Percentiles rank a stretch among this genome's conserved stretches.
Conservation (phyloP, 1,140 invertebrate genomes). For the Hypothenemus hampei region DNA sequence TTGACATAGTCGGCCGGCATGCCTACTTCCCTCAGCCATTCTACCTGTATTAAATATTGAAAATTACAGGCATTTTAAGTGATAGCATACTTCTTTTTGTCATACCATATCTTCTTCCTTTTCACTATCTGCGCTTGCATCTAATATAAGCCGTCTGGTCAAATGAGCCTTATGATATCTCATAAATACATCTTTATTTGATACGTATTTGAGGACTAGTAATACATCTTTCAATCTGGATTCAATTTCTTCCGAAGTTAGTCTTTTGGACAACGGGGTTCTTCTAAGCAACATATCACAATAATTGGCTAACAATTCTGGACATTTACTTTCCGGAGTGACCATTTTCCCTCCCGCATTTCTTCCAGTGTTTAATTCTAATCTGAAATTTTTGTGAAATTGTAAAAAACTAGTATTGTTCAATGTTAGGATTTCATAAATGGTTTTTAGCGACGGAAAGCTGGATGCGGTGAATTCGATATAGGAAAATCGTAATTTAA, state of each 20-base stretch:
- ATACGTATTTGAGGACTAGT: conserved; percentile 96
- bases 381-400: too few species aligned
- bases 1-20: conserved; percentile 99
- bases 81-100: neutral
- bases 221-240: conserved; percentile 84
- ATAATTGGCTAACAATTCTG: conserved; percentile 97
- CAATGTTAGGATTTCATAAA: too few species aligned
- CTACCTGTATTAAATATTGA: conserved; percentile 50
- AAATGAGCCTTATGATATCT: conserved; percentile 98
- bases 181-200: conserved; percentile 99
- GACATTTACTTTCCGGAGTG: conserved; percentile 93
- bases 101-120: conserved; percentile 96
- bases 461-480: too few species aligned
- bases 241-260: conserved; percentile 98
- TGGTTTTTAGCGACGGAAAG: too few species aligned
- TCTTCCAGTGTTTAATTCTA: conserved; percentile 58
- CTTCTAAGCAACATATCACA: conserved; percentile 98
- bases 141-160: conserved; percentile 85
- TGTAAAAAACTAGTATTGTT: too few species aligned
- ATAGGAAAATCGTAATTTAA: too few species aligned
- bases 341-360: conserved; percentile 56
- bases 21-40: conserved; percentile 90
- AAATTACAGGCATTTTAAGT: neutral
- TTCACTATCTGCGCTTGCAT: conserved; percentile 95
- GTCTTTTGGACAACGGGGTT: conserved; percentile 91